These are phyloP conservation scores for Paratrypauchen microcephalus DNA, from an alignment of 2,797 vertebrate genomes.

Conservation along the genomic window DNA sequence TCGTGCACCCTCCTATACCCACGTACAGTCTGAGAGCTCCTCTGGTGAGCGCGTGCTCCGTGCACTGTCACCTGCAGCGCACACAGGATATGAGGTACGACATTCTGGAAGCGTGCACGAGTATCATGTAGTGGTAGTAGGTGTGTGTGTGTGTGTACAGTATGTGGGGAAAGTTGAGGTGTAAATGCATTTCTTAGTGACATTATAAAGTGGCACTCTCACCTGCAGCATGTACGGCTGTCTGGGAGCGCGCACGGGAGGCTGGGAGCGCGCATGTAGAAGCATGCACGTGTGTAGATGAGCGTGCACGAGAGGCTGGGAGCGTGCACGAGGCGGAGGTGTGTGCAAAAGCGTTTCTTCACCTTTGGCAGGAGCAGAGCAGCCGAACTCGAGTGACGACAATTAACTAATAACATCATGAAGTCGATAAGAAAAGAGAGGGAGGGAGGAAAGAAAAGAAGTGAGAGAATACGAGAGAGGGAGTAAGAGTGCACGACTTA, in stretches of 20 bases:
- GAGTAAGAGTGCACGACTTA: no score
- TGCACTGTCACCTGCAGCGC: neutral
- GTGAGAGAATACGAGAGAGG: no score
- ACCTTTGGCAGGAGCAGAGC: neutral
- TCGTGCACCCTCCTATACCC: no score
- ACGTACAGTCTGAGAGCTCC: no score
- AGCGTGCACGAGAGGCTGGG: neutral
- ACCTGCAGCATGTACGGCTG: no score
- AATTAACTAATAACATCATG: neutral
- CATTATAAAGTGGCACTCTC: neutral
- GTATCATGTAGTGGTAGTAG: neutral
- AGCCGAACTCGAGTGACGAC: neutral
- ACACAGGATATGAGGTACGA: neutral
- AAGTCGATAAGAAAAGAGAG: neutral
- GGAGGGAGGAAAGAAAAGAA: no score
- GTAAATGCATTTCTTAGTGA: neutral
- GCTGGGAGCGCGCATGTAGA: neutral
- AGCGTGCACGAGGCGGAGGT: neutral
- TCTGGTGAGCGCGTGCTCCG: neutral
- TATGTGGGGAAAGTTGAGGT: neutral
- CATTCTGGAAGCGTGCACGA: neutral
- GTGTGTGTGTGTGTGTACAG: neutral
- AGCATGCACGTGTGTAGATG: neutral
- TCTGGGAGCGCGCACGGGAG: no score
- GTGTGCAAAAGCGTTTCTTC: neutral